Evolutionary conservation across 2,888 invertebrate genomes (phyloP).

Genomic region (Aphodius sticticus): DNA sequence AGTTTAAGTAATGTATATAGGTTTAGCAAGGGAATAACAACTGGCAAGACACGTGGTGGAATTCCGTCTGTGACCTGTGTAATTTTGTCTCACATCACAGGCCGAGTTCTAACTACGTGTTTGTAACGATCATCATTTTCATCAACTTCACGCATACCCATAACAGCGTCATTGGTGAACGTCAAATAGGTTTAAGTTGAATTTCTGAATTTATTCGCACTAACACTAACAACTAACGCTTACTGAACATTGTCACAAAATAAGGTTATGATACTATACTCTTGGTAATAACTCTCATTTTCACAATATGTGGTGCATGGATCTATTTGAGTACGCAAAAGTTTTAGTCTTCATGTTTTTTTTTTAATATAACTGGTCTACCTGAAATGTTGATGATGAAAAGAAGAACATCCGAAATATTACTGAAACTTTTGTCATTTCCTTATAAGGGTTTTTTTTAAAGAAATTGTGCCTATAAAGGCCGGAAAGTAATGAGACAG

Average conservation of each 20-base stretch:
- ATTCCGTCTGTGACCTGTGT: conserved; percentile 84
- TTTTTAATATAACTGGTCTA: too few relatives aligned
- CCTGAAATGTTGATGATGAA: too few relatives aligned
- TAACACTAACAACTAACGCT: neutral
- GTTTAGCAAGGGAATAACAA: neutral
- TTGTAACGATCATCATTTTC: conserved; percentile 48
- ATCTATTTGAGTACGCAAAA: too few relatives aligned
- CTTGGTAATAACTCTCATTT: too few relatives aligned
- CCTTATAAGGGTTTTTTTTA: too few relatives aligned
- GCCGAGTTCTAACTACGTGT: conserved; percentile 92
- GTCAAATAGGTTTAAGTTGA: neutral
- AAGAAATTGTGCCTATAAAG: too few relatives aligned
- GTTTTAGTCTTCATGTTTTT: too few relatives aligned
- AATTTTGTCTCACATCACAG: conserved; percentile 82
- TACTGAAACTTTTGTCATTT: too few relatives aligned
- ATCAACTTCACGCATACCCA: neutral
- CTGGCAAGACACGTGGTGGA: conserved; percentile 64
- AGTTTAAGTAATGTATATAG: neutral
- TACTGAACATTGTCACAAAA: neutral
- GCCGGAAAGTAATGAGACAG: too few relatives aligned
- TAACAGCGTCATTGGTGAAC: neutral
- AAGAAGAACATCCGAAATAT: too few relatives aligned
- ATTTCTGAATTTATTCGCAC: neutral
- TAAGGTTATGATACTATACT: too few relatives aligned
- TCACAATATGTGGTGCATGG: too few relatives aligned